These are phyloP conservation scores for Belgica antarctica DNA, from an alignment of 2,888 invertebrate genomes.

Conservation along the genomic window DNA sequence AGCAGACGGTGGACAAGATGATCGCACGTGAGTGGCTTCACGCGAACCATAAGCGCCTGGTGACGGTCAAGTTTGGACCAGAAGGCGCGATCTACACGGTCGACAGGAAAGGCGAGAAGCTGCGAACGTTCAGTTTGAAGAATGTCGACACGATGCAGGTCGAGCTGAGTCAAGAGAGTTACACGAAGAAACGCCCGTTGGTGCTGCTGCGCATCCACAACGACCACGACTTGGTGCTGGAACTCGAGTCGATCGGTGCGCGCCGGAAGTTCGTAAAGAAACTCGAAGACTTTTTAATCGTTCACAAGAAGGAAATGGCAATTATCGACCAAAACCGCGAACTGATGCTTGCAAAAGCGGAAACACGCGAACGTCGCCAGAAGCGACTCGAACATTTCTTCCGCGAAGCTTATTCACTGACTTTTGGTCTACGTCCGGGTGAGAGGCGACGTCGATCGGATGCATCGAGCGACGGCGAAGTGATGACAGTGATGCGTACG, in stretches of 20 bases:
- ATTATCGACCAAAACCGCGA: slow-evolving; percentile 72
- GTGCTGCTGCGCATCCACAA: slow-evolving; percentile 77
- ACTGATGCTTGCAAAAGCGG: slow-evolving; percentile 84
- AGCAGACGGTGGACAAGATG: slow-evolving; percentile 84
- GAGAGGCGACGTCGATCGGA: slow-evolving; percentile 74
- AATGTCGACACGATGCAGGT: slow-evolving; percentile 76
- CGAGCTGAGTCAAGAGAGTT: slow-evolving; percentile 70
- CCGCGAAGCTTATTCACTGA: slow-evolving; percentile 90
- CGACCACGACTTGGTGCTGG: slow-evolving; percentile 90
- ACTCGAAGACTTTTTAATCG: slow-evolving; percentile 77
- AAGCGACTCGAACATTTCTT: slow-evolving; percentile 92
- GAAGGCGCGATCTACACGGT: slow-evolving; percentile 83
- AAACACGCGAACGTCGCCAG: slow-evolving; percentile 90
- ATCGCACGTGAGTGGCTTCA: slow-evolving; percentile 92
- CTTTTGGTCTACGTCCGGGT: slow-evolving; percentile 84
- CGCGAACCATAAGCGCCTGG: slow-evolving; percentile 83
- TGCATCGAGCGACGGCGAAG: slow-evolving; percentile 73
- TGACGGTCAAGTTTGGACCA: slow-evolving; percentile 86
- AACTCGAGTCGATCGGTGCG: slow-evolving; percentile 78
- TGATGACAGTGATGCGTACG: slow-evolving; percentile 90
- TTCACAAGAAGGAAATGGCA: slow-evolving; percentile 79
- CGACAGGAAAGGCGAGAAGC: slow-evolving; percentile 86
- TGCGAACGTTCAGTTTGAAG: slow-evolving; percentile 76
- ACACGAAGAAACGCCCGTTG: slow-evolving; percentile 66
- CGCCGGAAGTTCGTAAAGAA: slow-evolving; percentile 84